phyloP scores from a whole-genome alignment of 2,797 vertebrate genomes.

The Pipistrellus nathusii region DNA sequence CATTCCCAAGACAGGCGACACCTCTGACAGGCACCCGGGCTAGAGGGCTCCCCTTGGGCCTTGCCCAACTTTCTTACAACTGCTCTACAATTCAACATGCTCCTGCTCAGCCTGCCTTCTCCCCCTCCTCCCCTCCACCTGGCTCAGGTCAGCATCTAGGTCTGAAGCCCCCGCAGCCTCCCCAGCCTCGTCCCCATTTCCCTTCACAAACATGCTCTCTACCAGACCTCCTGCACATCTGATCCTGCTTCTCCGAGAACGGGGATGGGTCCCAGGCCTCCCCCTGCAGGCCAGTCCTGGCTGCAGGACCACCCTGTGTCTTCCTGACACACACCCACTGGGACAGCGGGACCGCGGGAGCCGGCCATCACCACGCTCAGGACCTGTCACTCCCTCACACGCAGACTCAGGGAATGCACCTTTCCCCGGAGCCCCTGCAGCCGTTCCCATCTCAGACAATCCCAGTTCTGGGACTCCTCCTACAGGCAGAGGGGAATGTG shows the following conservation, averaged over 20 bases:
- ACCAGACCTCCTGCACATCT: background rate
- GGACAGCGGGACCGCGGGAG: too few relatives aligned
- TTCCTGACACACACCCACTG: background rate
- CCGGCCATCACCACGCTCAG: fast-evolving
- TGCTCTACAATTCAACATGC: background rate
- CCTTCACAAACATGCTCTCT: background rate
- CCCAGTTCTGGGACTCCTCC: background rate
- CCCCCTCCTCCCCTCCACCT: background rate
- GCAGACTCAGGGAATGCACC: background rate
- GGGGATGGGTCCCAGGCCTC: background rate
- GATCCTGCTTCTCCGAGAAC: background rate
- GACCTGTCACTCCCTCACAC: background rate
- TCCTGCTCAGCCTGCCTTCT: background rate
- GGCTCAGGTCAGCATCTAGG: background rate
- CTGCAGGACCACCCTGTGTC: background rate
- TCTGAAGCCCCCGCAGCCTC: background rate
- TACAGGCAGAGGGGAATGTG: background rate
- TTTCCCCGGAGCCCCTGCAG: background rate
- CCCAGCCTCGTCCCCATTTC: background rate
- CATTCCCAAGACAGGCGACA: background rate
- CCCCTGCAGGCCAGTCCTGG: background rate
- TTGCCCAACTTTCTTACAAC: background rate
- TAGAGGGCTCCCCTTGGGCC: background rate
- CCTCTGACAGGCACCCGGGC: background rate
- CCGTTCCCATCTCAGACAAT: fast-evolving